Evolutionary conservation across 2,888 invertebrate species (phyloP), one percentile per base, ranked within the genome.

Genomic region (Sphaerophoria taeniata): DNA sequence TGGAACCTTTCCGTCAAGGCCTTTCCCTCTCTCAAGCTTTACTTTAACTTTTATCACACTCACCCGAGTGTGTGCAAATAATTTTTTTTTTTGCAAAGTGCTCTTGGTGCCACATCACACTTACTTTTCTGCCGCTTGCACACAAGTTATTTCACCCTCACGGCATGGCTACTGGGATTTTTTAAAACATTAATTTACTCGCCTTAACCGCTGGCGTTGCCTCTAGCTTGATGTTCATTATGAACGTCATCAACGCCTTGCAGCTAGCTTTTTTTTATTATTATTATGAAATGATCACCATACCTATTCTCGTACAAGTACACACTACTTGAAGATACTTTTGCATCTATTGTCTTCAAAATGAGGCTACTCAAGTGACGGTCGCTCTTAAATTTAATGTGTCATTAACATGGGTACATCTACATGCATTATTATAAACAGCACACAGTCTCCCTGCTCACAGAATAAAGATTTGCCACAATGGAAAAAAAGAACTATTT

Each of bases 351-450:
- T 79, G 79, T 79, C 45, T 70, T 24, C 49, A 55, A 16, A 77
- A 55, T 56, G 84, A 79, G 80, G 65, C 36, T 71, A 60, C 80
- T 80, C 75, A 70, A 65, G 67, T 80, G 84, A 75, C 65, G 75
- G 71, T 75, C 45, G 75, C 33, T 39, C 71, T 71, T 71, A 49
- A 67, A 72, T 84, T 84, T 75, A 75, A 84, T 84, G 84, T 84
- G 80, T 84, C 80, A 84, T 84, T 84, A 84, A 84, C 84, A 72
- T 71, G 75, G 61, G 71, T 69, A 72, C 60, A 6, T 55, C 14
- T 47, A 47, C 24, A 49, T 63, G 31, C 3, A 12, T 7, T 9
- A 14, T 47, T 33, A 39, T 56, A 70, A 74, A 24, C 24, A 24
- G 24, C 24, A 24, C 24, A 24, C 24, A 24, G 24, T 24, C 24